Evolutionary conservation across 2,888 invertebrate species (phyloP), one percentile per base, ranked within the genome.

Genomic region (Linyphia triangularis): DNA sequence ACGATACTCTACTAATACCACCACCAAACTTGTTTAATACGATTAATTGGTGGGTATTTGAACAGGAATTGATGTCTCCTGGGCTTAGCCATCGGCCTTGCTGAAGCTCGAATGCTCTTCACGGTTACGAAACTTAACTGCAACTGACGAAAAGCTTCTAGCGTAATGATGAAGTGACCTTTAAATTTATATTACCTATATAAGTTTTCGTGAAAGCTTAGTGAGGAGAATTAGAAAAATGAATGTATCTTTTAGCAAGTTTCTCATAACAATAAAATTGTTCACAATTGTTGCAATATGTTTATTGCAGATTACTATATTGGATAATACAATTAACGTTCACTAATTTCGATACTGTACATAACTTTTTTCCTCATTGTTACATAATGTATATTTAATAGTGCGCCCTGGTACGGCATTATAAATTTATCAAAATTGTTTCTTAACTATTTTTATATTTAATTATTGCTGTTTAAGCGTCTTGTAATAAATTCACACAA

Each of bases 11-110:
- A 37, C 75, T 84, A 75, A 85, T 85, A 61, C 84, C 40, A 16
- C 65, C 67, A 19, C 75, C 65, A 65, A n/a, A 73, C 72, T 82
- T 82, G 77, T 67, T 85, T 85, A 85, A 85, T 85, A 40, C 75
- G 67, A 85, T 85, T 85, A 85, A 85, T 85, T 85, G 65, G 33
- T 77, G 57, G 65, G 63, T 19, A 59, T 73, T 63, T 28, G 33
- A 51, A 40, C 65, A 30, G 67, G 37, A 77, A 85, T 85, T 75
- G 84, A 85, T 77, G 75, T 22, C 59, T 37, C 28, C 33, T 2
- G 13, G 61, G 37, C 5, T 19, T 33, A 61, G 61, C 61, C 37
- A 13, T 9, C 73, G 57, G 13, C n/a, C n/a, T 51, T n/a, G 22
- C 59, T 16, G 7, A 57, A 33, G 57, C 30, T 33, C 16, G 73